phyloP scores from a whole-genome alignment of 2,113 vertebrate genomes.

The Neoarius graeffei region DNA sequence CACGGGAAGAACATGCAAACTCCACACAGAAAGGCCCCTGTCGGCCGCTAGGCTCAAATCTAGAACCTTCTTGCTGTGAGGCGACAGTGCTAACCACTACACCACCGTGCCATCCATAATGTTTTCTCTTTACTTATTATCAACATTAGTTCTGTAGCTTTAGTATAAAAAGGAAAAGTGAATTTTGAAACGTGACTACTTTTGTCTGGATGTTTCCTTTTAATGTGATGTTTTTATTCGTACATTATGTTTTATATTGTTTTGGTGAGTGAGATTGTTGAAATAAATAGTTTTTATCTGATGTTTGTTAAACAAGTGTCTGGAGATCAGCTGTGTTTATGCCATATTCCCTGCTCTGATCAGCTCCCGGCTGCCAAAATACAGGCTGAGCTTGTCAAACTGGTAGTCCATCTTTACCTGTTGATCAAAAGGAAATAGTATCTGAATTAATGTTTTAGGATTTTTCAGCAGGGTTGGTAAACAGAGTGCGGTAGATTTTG shows the following conservation, averaged over 20 bases:
- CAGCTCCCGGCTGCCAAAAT: neutral
- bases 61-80: no score
- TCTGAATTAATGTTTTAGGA: neutral
- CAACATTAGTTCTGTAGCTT: neutral
- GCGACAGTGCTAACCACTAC: no score
- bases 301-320: neutral
- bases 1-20: no score
- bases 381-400: neutral
- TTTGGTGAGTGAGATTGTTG: neutral
- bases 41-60: no score
- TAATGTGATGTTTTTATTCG: neutral
- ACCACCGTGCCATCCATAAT: neutral
- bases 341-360: neutral
- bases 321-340: neutral
- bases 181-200: neutral
- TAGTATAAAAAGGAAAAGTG: neutral
- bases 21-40: no score
- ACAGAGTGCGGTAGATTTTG: neutral
- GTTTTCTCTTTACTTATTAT: neutral
- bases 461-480: neutral
- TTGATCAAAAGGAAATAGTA: neutral
- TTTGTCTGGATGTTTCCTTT: neutral
- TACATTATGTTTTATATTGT: neutral
- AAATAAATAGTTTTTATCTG: conserved; percentile 27
- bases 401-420: neutral